These are phyloP conservation scores for Bombus cullumanus DNA, from an alignment of 1,140 invertebrate species.

Conservation along the genomic window DNA sequence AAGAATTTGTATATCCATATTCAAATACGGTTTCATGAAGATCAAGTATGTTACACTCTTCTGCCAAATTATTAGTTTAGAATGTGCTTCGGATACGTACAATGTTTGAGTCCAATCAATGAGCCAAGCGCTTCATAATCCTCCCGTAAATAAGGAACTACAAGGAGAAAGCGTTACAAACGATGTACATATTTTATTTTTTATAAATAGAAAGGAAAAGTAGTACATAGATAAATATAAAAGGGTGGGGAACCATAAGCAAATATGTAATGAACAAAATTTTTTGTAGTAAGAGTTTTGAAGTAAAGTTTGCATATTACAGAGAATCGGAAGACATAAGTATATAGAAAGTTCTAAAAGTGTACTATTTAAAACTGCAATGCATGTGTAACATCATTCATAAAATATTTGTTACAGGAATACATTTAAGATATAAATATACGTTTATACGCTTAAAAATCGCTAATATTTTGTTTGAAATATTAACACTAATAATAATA, in stretches of 20 bases:
- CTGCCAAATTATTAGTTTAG: neutral
- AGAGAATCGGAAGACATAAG: constrained; percentile 51
- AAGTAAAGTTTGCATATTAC: constrained; percentile 47
- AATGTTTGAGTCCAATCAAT: constrained; percentile 3
- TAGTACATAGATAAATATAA: constrained; percentile 6
- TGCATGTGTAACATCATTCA: constrained; percentile 60
- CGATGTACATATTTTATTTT: constrained; percentile 5
- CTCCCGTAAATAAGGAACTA: neutral
- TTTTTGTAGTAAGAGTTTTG: constrained; percentile 11
- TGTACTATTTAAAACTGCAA: constrained; percentile 39
- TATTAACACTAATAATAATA: constrained; percentile 51
- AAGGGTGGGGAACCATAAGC: constrained; percentile 14
- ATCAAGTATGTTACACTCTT: neutral
- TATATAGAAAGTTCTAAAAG: constrained; percentile 53
- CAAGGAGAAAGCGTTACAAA: constrained; percentile 11
- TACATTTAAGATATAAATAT: constrained; percentile 65
- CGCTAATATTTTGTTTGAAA: constrained; percentile 60
- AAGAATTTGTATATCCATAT: neutral
- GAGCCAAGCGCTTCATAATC: neutral
- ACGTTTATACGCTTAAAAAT: constrained; percentile 57
- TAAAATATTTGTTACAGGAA: constrained; percentile 71
- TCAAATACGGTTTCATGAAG: neutral
- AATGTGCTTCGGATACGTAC: neutral
- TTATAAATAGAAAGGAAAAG: neutral
- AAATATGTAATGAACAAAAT: constrained; percentile 22